Evolutionary conservation across 2,888 invertebrate species (phyloP).

Genomic region (Seira ritae): DNA sequence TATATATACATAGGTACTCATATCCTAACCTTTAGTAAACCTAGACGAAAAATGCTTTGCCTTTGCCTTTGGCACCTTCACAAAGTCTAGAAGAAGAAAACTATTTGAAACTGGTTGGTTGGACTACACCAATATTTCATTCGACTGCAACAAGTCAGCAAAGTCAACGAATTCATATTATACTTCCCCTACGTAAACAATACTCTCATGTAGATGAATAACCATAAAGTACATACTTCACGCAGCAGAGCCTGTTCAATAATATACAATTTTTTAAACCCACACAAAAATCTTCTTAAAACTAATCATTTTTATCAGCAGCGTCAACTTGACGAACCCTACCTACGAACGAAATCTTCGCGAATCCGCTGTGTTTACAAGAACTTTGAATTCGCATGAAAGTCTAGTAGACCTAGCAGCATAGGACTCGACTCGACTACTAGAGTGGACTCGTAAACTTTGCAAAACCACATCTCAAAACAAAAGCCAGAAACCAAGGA

Average conservation of each 20-base stretch:
- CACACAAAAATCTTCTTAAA: constrained; percentile 1
- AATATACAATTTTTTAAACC: neutral
- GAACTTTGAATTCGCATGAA: neutral
- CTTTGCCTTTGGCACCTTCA: constrained; percentile 2
- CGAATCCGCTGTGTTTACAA: neutral
- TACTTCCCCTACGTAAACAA: neutral
- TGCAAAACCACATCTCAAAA: constrained; percentile 4
- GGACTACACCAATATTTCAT: neutral
- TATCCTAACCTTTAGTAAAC: no score
- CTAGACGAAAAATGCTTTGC: neutral
- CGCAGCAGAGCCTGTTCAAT: no score
- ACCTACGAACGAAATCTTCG: neutral
- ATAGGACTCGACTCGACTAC: neutral
- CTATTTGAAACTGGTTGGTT: neutral
- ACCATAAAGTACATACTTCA: no score
- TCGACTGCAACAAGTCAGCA: constrained; percentile 10
- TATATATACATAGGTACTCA: neutral
- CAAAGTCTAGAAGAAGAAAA: neutral
- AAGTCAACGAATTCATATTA: neutral
- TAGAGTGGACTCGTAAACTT: constrained; percentile 3
- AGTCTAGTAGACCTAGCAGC: neutral
- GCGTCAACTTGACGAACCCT: neutral
- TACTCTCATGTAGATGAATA: no score
- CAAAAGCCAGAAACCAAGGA: constrained; percentile 6
- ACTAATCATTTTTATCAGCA: constrained; percentile 16